Evolutionary conservation across 2,113 vertebrate genomes (phyloP).

Genomic region (Ramphastos sulfuratus): DNA sequence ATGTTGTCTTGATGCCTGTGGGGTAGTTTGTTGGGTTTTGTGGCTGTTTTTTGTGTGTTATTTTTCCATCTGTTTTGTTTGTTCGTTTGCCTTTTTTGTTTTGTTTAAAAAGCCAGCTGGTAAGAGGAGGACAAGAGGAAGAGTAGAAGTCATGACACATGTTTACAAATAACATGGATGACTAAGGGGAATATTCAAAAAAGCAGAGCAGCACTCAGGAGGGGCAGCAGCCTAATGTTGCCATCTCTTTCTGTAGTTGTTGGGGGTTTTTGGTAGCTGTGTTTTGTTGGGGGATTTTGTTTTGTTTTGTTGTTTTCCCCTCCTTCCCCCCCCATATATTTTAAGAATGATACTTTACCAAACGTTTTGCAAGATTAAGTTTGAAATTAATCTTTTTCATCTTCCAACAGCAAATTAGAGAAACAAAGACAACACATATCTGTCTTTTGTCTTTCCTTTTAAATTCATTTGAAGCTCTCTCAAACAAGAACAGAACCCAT

Average conservation of each 20-base stretch:
- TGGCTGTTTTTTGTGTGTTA: too few species aligned
- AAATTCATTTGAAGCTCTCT: background rate
- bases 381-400: background rate
- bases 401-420: background rate
- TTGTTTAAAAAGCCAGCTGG: background rate
- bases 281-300: too few species aligned
- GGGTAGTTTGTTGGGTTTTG: background rate
- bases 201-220: background rate
- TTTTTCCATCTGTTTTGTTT: too few species aligned
- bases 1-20: background rate
- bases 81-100: background rate
- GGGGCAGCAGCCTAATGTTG: background rate
- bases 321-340: background rate
- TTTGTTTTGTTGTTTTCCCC: too few species aligned
- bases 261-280: too few species aligned
- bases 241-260: background rate
- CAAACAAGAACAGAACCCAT: rapidly evolving
- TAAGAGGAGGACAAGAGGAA: background rate
- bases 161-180: background rate
- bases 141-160: background rate
- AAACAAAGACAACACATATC: rapidly evolving
- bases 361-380: background rate
- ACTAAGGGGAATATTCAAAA: background rate
- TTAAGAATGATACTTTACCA: background rate
- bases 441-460: background rate